Percentiles rank a stretch among this genome's conserved stretches.
Evolutionary conservation across 1,140 invertebrate species (phyloP).

Genomic region (Lithobius niger): DNA sequence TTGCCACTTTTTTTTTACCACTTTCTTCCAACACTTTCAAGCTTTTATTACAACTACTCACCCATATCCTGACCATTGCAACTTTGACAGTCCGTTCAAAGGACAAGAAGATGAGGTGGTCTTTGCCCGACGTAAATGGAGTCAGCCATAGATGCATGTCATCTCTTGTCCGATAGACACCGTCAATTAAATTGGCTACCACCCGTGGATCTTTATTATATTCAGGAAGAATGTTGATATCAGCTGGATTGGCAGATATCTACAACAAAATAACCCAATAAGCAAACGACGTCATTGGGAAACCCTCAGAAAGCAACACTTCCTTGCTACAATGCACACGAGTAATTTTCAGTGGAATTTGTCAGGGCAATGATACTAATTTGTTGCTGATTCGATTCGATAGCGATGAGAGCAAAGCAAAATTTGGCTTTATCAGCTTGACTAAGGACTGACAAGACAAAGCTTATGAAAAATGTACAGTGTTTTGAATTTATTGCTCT

Average conservation of each 20-base stretch:
- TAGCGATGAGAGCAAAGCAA: no score
- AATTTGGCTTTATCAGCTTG: no score
- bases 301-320: no score
- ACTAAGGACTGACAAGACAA: no score
- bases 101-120: constrained; percentile 45
- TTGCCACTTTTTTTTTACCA: no score
- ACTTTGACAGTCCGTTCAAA: constrained; percentile 43
- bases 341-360: no score
- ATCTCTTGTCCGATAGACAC: constrained; percentile 54
- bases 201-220: constrained; percentile 43
- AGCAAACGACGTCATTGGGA: background rate
- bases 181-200: constrained; percentile 51
- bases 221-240: constrained; percentile 45
- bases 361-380: no score
- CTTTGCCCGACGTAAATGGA: constrained; percentile 40
- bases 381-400: no score
- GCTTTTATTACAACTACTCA: constrained; percentile 35
- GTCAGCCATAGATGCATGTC: constrained; percentile 61
- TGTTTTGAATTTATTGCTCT: no score
- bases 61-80: constrained; percentile 64
- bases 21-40: no score
- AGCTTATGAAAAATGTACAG: no score
- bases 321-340: no score
- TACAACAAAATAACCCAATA: constrained; percentile 20
- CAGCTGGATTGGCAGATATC: constrained; percentile 43